A percentile compares a stretch with the other conserved stretches of the same genome.
Evolutionary conservation across 2,113 vertebrate genomes (phyloP).

Genomic region (Oceanodroma tethys): DNA sequence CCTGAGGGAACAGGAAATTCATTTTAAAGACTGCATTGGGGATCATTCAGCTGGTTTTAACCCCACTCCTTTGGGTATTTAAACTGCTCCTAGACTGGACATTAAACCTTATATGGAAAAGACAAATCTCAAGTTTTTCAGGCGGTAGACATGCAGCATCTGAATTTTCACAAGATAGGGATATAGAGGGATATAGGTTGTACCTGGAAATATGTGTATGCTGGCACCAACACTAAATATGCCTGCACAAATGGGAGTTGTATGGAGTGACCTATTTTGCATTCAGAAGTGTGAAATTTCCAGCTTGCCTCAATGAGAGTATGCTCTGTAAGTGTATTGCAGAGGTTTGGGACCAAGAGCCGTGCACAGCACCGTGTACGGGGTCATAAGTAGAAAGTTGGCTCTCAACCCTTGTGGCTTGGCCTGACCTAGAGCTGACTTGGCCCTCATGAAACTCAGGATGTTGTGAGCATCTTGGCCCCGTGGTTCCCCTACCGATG

Average conservation of each 20-base stretch:
- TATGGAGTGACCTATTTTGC: background rate
- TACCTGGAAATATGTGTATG: background rate
- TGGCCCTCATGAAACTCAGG: background rate
- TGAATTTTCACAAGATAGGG: slow-evolving; percentile 27
- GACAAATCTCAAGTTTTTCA: background rate
- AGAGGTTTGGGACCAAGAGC: background rate
- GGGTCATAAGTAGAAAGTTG: background rate
- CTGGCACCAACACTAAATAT: background rate
- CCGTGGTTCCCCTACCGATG: background rate
- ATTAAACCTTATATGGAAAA: background rate
- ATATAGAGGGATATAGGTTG: background rate
- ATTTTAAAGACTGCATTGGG: background rate
- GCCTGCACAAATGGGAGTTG: background rate
- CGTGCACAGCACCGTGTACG: background rate
- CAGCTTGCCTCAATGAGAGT: background rate
- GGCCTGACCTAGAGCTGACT: background rate
- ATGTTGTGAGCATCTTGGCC: background rate
- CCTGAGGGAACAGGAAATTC: slow-evolving; percentile 34
- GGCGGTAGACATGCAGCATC: background rate
- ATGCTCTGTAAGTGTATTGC: background rate
- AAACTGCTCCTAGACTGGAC: background rate
- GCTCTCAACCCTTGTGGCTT: background rate
- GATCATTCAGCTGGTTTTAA: slow-evolving; percentile 27
- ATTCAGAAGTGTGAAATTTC: slow-evolving; percentile 25
- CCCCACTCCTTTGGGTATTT: background rate